A percentile compares a stretch with the other conserved stretches of the same genome.
Conservation (phyloP, 2,113 vertebrate species). For the Protobothrops mucrosquamatus region DNA sequence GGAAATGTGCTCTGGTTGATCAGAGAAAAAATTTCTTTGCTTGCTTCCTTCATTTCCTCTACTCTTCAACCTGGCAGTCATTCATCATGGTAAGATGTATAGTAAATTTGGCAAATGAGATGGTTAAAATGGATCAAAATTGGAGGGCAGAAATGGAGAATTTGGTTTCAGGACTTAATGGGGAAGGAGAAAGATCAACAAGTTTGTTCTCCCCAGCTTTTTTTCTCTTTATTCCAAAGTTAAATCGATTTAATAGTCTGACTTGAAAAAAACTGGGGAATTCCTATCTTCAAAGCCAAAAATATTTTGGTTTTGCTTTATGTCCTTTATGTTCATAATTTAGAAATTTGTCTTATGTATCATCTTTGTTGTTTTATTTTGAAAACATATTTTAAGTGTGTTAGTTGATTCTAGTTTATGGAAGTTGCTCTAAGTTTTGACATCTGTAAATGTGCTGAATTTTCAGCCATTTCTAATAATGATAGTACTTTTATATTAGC, state of each 20-base stretch:
- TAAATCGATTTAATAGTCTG: not conserved
- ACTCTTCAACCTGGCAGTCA: not conserved
- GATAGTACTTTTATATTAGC: not conserved
- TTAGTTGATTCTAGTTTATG: not conserved
- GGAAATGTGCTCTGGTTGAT: not conserved
- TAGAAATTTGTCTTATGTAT: not conserved
- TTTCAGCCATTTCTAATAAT: not conserved
- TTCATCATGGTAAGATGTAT: not conserved
- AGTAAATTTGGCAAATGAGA: not conserved
- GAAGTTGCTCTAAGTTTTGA: not conserved
- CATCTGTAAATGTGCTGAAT: not conserved
- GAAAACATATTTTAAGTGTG: not conserved
- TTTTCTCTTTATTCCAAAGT: not conserved
- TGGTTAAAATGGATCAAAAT: not conserved
- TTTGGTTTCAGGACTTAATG: not conserved
- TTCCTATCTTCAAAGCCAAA: not conserved
- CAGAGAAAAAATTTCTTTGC: not conserved
- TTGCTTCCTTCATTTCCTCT: not conserved
- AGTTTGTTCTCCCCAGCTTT: not conserved
- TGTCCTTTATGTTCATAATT: not conserved
- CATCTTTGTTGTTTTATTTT: not conserved
- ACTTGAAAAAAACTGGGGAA: not conserved
- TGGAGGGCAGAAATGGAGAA: not conserved
- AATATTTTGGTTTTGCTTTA: not conserved
- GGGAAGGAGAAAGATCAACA: not conserved